phyloP scores from a whole-genome alignment of 2,888 invertebrate species.

The Apamea epomidion region DNA sequence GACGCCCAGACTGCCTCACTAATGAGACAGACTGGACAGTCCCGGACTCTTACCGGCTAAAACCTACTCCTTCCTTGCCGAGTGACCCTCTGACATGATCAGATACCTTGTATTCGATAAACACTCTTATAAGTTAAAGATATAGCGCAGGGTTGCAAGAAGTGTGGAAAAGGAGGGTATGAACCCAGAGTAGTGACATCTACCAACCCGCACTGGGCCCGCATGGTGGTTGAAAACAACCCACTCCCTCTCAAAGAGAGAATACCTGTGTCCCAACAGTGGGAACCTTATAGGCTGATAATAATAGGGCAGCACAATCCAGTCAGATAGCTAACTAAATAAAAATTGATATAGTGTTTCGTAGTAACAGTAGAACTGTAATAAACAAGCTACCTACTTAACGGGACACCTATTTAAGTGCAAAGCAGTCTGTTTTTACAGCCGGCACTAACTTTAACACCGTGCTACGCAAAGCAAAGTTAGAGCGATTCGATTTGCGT shows the following conservation, averaged over 20 bases:
- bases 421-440: conserved; percentile 30
- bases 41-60: background rate
- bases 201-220: too few relatives aligned
- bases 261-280: too few relatives aligned
- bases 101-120: background rate
- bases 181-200: too few relatives aligned
- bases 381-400: conserved; percentile 10
- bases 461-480: conserved; percentile 14
- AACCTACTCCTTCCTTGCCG: background rate
- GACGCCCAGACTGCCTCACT: background rate
- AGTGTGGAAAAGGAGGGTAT: background rate
- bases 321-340: background rate
- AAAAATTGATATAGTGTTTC: background rate
- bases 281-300: background rate
- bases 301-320: background rate
- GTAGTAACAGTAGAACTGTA: background rate
- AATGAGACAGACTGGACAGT: background rate
- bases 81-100: background rate
- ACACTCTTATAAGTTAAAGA: background rate
- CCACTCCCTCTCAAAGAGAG: too few relatives aligned
- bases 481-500: conserved; percentile 14
- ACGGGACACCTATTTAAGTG: conserved; percentile 23
- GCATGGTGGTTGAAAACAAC: too few relatives aligned
- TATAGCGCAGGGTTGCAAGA: background rate
- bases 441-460: conserved; percentile 30